Base-by-base conservation (phyloP, 1,140 invertebrate genomes). In the Mycetomoellerius zeteki region DNA sequence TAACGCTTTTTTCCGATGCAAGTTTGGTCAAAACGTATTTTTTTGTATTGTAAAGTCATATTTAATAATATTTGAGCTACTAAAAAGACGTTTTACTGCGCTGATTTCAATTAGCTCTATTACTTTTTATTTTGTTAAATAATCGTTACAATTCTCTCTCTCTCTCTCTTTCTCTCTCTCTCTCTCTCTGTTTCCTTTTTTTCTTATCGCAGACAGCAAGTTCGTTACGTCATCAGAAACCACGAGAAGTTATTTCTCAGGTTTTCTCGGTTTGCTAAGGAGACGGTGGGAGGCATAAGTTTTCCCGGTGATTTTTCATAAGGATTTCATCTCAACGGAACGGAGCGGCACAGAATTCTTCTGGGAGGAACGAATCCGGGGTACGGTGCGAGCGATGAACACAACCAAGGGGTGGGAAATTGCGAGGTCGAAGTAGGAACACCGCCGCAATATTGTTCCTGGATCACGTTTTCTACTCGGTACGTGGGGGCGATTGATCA, bases 401-500 rank as follows among this genome's bases (percentile, higher is more conserved):
- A 80, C 62, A 43, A 37, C n/a, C 65, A 27, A 69, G 43, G 54
- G 69, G 76, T 76, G 43, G 33, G 56, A 89, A 90, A 86, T 82
- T 76, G 84, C 71, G 12, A 76, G 77, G 56, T 89, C 62, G 71
- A 87, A 64, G 64, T 58, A 65, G 69, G 85, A 87, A 91, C 84
- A 89, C 60, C 62, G 19, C 69, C 78, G 86, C 82, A 75, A 91
- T 91, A 91, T 91, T 91, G 90, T 90, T 91, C 82, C 67, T 82
- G 78, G 90, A 91, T 91, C 90, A 91, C 88, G 91, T 91, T 90
- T 82, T 81, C 90, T 58, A 80, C 86, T 87, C 50, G 67, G 69
- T 60, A 80, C 73, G 62, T 56, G 85, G 19, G 56, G 78, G 37
- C 90, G 86, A 91, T 91, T 91, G 90, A 91, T 91, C 90, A 91